A percentile compares a stretch with the other conserved stretches of the same genome.
These are phyloP conservation scores for Lithophane socia DNA, from an alignment of 2,888 invertebrate species.

Conservation along the genomic window DNA sequence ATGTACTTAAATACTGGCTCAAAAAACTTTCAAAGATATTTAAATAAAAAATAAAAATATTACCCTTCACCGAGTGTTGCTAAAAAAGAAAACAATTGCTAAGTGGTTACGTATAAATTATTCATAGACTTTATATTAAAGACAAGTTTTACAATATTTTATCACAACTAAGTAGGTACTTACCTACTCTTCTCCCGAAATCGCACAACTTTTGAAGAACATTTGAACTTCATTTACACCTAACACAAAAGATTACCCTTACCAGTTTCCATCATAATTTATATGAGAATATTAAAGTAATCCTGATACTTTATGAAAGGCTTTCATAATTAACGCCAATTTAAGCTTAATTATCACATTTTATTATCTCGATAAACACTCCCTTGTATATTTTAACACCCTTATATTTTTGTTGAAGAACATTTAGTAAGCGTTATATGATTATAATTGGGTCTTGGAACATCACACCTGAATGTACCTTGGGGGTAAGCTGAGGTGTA, in stretches of 20 bases:
- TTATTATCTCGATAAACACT: slow-evolving; percentile 28
- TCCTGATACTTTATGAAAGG: slow-evolving; percentile 33
- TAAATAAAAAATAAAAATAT: background rate
- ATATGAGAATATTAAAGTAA: slow-evolving; percentile 44
- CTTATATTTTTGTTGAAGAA: slow-evolving; percentile 23
- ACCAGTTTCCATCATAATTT: slow-evolving; percentile 28
- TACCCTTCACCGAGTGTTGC: background rate
- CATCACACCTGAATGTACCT: no score
- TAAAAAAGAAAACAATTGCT: slow-evolving; percentile 9
- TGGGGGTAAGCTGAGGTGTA: background rate
- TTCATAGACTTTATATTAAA: no score
- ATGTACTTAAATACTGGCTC: background rate
- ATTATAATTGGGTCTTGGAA: background rate
- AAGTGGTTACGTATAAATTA: no score
- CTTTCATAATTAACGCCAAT: slow-evolving; percentile 46
- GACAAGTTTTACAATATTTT: no score
- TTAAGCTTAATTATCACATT: slow-evolving; percentile 37
- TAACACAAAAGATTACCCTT: slow-evolving; percentile 13
- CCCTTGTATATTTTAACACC: slow-evolving; percentile 14
- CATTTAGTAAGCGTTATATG: slow-evolving; percentile 3
- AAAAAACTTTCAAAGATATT: background rate
- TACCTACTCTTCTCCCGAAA: background rate
- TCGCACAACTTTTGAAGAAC: slow-evolving; percentile 21
- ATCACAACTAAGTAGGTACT: no score
- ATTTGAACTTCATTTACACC: slow-evolving; percentile 24